phyloP scores from a whole-genome alignment of 2,888 invertebrate genomes.

The Helleia helle region DNA sequence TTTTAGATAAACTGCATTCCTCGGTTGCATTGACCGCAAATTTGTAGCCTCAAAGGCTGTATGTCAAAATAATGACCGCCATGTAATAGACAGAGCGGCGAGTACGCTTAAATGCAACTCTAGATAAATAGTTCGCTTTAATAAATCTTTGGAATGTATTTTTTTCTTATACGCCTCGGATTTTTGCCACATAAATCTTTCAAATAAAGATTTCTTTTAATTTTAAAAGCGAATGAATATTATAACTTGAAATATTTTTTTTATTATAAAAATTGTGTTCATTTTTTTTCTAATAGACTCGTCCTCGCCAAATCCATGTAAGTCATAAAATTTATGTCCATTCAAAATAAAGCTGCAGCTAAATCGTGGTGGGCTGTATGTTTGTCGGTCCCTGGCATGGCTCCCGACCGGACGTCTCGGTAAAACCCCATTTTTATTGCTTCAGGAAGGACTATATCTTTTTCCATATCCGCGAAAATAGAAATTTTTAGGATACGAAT shows the following conservation, averaged over 20 bases:
- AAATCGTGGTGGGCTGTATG: constrained; percentile 9
- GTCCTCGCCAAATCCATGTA: too few relatives aligned
- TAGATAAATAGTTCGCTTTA: background rate
- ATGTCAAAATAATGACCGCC: constrained; percentile 69
- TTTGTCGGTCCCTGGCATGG: constrained; percentile 47
- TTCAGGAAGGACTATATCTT: constrained; percentile 59
- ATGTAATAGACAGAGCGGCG: constrained; percentile 42
- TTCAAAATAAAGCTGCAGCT: too few relatives aligned
- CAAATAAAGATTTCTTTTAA: too few relatives aligned
- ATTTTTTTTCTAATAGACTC: too few relatives aligned
- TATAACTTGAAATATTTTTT: too few relatives aligned
- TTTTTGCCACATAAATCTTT: too few relatives aligned
- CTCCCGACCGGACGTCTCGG: constrained; percentile 59
- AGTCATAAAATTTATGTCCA: too few relatives aligned
- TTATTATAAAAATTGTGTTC: too few relatives aligned
- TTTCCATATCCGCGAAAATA: constrained; percentile 31
- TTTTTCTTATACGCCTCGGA: too few relatives aligned
- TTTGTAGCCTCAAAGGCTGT: constrained; percentile 50
- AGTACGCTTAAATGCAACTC: constrained; percentile 9
- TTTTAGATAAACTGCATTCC: constrained; percentile 56
- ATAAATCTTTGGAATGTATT: too few relatives aligned
- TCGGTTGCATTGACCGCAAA: constrained; percentile 64
- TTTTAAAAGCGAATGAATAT: too few relatives aligned
- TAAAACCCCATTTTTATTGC: constrained; percentile 63
- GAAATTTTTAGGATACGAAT: too few relatives aligned